Evolutionary conservation across 2,888 invertebrate species (phyloP).

Genomic region (Cephus spinipes): DNA sequence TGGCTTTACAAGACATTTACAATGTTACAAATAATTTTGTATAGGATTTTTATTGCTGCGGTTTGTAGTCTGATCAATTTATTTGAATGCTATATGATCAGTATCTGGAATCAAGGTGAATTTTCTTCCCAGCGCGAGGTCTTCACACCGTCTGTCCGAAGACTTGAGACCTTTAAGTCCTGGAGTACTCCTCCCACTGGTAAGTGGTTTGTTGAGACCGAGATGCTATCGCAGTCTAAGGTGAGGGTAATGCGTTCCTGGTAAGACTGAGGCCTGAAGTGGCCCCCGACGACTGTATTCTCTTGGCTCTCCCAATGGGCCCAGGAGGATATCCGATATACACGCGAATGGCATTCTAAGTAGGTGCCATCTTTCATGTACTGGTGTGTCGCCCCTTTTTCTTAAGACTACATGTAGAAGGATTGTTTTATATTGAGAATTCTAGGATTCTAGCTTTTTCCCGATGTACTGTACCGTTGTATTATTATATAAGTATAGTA

Average conservation of each 20-base stretch:
- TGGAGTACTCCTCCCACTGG: neutral
- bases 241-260: constrained; percentile 21
- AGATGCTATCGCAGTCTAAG: constrained; percentile 20
- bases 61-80: neutral
- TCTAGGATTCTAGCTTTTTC: neutral
- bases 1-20: neutral
- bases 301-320: constrained; percentile 5
- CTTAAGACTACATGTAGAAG: neutral
- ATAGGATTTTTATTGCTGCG: neutral
- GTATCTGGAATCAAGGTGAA: neutral
- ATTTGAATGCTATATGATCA: neutral
- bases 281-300: constrained; percentile 3
- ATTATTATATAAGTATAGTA: neutral
- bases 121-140: neutral
- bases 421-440: neutral
- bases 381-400: neutral
- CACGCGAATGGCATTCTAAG: constrained; percentile 21
- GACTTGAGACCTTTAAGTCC: neutral
- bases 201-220: constrained; percentile 17
- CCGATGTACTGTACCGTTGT: neutral
- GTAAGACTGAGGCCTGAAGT: constrained; percentile 8
- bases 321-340: constrained; percentile 22
- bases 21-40: neutral
- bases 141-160: neutral
- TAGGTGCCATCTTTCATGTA: constrained; percentile 6